Evolutionary conservation across 2,113 vertebrate genomes (phyloP).

Genomic region (Sturnira hondurensis): DNA sequence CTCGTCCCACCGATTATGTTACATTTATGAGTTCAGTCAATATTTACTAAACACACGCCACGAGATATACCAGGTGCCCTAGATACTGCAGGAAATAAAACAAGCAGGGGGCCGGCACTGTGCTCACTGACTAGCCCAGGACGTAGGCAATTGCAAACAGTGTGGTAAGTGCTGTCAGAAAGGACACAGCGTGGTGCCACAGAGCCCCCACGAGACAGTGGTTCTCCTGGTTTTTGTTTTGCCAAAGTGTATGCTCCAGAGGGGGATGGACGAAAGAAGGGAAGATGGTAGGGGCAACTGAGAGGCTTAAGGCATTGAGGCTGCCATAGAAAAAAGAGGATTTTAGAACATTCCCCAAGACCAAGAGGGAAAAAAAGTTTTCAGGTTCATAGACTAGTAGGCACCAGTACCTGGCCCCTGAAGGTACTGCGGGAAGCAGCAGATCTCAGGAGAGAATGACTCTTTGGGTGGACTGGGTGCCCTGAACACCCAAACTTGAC

Average conservation of each 20-base stretch:
- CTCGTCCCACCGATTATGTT: neutral
- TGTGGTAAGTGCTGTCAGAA: neutral
- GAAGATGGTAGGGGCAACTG: neutral
- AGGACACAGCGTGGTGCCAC: neutral
- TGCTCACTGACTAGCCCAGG: neutral
- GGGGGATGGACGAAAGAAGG: neutral
- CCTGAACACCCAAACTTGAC: neutral
- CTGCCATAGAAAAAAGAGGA: neutral
- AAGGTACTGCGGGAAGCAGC: neutral
- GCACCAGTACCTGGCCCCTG: neutral
- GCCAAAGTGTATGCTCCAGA: neutral
- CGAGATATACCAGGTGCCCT: neutral
- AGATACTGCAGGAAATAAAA: neutral
- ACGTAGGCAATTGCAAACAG: no score
- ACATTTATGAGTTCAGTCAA: neutral
- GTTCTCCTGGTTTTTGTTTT: conserved; percentile 2
- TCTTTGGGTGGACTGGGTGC: neutral
- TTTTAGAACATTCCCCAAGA: neutral
- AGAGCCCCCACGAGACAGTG: neutral
- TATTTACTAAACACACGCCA: neutral
- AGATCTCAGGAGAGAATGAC: neutral
- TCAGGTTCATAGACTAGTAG: neutral
- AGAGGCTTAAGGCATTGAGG: neutral
- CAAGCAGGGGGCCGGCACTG: neutral
- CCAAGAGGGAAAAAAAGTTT: neutral